phyloP scores from a whole-genome alignment of 1,140 invertebrate genomes.

The Sycophila sp. region DNA sequence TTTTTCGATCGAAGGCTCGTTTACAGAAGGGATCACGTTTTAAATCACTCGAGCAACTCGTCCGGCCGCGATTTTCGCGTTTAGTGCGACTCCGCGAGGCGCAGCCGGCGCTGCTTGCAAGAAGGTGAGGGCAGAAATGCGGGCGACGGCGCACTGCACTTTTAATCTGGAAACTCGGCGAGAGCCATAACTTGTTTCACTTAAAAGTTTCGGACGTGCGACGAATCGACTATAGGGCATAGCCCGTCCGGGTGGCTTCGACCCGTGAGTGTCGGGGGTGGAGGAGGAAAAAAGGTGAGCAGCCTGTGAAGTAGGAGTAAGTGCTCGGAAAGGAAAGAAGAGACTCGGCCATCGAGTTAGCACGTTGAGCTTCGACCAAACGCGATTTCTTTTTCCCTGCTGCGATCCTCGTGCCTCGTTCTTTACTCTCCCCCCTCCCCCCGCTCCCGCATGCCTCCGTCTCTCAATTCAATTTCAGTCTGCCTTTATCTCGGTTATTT shows the following conservation, averaged over 20 bases:
- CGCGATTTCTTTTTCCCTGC: constrained; percentile 17
- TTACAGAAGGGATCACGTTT: constrained; percentile 21
- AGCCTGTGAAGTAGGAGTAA: constrained; percentile 1
- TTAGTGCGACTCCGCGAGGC: constrained; percentile 2
- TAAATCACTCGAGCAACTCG: constrained; percentile 31
- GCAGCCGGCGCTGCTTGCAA: background rate
- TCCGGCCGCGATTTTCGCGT: constrained; percentile 31
- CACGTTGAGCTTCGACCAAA: constrained; percentile 27
- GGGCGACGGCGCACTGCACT: constrained; percentile 24
- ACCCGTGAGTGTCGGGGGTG: background rate
- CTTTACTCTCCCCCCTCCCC: background rate
- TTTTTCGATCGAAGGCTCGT: background rate
- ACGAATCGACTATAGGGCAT: constrained; percentile 40
- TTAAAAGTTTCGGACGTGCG: constrained; percentile 48
- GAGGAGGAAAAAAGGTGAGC: background rate
- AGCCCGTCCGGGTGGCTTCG: background rate
- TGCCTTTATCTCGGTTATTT: background rate
- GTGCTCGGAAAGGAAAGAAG: constrained; percentile 12
- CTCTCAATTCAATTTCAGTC: background rate
- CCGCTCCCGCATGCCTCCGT: background rate
- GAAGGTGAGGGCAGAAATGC: constrained; percentile 7
- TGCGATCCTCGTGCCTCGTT: background rate
- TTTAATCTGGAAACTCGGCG: constrained; percentile 44
- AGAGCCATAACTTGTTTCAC: constrained; percentile 49
- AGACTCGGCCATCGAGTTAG: constrained; percentile 30